phyloP scores from a whole-genome alignment of 2,888 invertebrate genomes.

The Tyria jacobaeae region DNA sequence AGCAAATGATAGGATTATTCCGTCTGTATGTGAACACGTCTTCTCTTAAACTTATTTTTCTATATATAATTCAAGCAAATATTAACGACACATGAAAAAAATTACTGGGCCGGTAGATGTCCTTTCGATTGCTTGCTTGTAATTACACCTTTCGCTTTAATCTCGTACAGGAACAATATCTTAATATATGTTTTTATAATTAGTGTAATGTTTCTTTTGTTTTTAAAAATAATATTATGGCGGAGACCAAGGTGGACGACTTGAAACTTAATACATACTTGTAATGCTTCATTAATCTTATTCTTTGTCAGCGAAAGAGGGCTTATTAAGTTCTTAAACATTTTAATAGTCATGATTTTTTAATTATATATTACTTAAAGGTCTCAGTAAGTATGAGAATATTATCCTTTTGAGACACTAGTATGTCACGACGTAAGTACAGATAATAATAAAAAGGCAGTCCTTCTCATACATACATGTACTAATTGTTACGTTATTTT shows the following conservation, averaged over 20 bases:
- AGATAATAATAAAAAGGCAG: neutral
- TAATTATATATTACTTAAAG: neutral
- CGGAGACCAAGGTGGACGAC: slow-evolving; percentile 16
- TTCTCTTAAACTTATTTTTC: neutral
- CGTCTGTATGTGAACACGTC: neutral
- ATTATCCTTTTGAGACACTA: neutral
- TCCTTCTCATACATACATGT: no score
- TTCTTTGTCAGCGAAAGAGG: slow-evolving; percentile 2
- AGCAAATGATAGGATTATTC: no score
- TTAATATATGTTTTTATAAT: slow-evolving; percentile 15
- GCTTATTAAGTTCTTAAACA: slow-evolving; percentile 19
- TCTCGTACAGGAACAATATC: slow-evolving; percentile 7
- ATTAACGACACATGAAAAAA: neutral
- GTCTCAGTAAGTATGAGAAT: neutral
- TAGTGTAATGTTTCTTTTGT: slow-evolving; percentile 18
- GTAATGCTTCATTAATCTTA: slow-evolving; percentile 17
- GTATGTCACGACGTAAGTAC: neutral
- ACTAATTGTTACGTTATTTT: neutral
- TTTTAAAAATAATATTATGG: slow-evolving; percentile 7
- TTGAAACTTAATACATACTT: slow-evolving; percentile 9
- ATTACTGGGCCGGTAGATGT: slow-evolving; percentile 22
- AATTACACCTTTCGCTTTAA: slow-evolving; percentile 41
- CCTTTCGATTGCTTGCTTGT: slow-evolving; percentile 42
- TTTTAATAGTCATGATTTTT: slow-evolving; percentile 9
- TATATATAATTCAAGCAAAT: neutral